Base-by-base conservation (phyloP, 2,797 vertebrate genomes). In the Hipposideros larvatus region DNA sequence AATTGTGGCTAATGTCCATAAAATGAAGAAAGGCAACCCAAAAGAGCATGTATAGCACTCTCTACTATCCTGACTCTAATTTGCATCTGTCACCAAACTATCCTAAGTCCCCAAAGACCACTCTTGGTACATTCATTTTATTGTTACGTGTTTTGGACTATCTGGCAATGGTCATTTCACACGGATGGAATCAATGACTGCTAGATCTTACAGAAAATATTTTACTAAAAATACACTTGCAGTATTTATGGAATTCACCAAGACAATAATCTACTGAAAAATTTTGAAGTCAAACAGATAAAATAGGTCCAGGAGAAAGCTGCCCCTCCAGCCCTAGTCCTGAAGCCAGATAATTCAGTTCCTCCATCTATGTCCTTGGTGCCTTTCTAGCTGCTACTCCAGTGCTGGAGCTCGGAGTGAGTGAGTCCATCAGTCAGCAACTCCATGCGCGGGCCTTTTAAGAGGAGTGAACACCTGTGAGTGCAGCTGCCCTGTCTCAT, bases 201-300 rank as follows among this genome's bases (percentile, higher is more conserved):
- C 14, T 79, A 14, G 1, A 80, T 88, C 3, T 51, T 88, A 90
- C 5, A n/a, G 34, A 90, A 94, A 91, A 94, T 75, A 65, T 86
- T 80, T 84, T 26, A 75, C 24, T 41, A 37, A 68, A 96, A 78
- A 75, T 48, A 3, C 26, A 80, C 82, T 78, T 93, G 4, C 11
- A 51, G 4, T 57, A 34, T 91, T 66, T 79, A 66, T 31, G 74
- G 26, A 94, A 82, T 87, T 77, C 16, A 59, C 16, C 15, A 93
- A 71, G 24, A 90, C 31, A 83, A 51, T 86, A 70, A 82, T 70
- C 14, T n/a, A 79, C n/a, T 89, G 24, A 87, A 78, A 94, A 48
- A 1, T 51, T 57, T 68, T 77, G 2, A 93, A 90, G 59, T 78
- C 53, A 90, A 83, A n/a, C 7, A 90, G 61, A 94, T 93, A 57